These are phyloP conservation scores for Percopsis omiscomaycus DNA, from an alignment of 2,797 vertebrate species.

Conservation along the genomic window DNA sequence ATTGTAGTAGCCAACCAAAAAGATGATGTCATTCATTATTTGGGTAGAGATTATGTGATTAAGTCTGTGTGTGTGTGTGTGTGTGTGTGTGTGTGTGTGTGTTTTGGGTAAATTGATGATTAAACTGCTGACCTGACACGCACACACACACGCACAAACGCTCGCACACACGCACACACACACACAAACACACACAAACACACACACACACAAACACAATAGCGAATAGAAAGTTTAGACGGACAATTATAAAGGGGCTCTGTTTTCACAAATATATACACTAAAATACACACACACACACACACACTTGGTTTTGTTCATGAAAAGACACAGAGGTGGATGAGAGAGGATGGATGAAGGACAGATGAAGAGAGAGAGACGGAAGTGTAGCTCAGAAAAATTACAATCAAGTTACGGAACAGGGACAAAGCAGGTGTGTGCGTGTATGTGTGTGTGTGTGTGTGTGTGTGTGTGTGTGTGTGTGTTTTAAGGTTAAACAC, in stretches of 20 bases:
- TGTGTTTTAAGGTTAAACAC: background rate
- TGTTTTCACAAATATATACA: no score
- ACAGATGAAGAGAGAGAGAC: no score
- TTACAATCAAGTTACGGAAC: constrained; percentile 54
- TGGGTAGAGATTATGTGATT: constrained; percentile 67
- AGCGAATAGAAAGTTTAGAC: background rate
- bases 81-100: background rate
- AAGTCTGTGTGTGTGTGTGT: constrained; percentile 20
- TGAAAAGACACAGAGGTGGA: constrained; percentile 48
- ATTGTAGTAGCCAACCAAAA: constrained; percentile 30
- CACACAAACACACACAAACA: background rate
- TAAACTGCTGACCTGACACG: background rate
- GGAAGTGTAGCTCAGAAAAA: constrained; percentile 64
- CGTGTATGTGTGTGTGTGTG: constrained; percentile 7
- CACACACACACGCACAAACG: background rate
- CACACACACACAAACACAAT: constrained; percentile 3
- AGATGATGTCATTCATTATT: constrained; percentile 69
- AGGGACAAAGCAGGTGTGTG: background rate
- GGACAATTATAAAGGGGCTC: background rate
- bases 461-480: background rate
- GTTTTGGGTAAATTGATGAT: background rate
- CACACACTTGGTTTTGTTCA: constrained; percentile 35
- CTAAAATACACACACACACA: no score
- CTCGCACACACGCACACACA: background rate
- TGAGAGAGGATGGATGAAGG: background rate